Conservation (phyloP, 2,113 vertebrate genomes). For the Sclerurus mexicanus region DNA sequence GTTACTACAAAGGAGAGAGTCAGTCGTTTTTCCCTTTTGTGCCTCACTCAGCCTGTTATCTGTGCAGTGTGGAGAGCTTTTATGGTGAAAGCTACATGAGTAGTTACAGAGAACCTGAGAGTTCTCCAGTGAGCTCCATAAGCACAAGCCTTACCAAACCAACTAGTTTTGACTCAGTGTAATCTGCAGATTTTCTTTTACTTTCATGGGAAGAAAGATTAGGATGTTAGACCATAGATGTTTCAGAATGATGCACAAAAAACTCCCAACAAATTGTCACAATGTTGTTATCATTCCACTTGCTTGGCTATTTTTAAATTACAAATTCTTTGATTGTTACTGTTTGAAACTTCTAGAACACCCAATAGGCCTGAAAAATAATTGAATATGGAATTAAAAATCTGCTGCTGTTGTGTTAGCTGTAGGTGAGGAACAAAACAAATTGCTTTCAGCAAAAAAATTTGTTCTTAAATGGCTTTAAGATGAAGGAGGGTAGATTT, state of each 20-base stretch:
- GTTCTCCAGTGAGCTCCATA: neutral
- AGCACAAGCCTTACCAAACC: neutral
- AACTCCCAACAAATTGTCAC: rapidly evolving
- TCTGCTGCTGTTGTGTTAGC: neutral
- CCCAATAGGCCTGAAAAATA: neutral
- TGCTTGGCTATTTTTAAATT: neutral
- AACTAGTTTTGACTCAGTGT: neutral
- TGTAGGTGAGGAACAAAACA: neutral
- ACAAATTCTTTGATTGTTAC: neutral
- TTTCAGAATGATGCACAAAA: neutral
- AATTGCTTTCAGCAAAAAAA: neutral
- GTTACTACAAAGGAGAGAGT: neutral
- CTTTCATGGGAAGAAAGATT: neutral
- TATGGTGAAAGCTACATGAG: neutral
- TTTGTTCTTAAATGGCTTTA: neutral
- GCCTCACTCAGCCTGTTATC: neutral
- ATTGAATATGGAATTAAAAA: neutral
- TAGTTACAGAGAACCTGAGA: neutral
- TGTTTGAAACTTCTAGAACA: neutral
- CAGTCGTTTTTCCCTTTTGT: neutral
- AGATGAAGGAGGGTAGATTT: neutral
- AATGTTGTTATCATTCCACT: neutral
- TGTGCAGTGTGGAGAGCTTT: neutral
- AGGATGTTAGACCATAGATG: neutral
- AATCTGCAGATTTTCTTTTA: neutral